Evolutionary conservation across 2,797 vertebrate species (phyloP), one percentile per base, ranked within the genome.

Genomic region (Gorsachius magnificus): DNA sequence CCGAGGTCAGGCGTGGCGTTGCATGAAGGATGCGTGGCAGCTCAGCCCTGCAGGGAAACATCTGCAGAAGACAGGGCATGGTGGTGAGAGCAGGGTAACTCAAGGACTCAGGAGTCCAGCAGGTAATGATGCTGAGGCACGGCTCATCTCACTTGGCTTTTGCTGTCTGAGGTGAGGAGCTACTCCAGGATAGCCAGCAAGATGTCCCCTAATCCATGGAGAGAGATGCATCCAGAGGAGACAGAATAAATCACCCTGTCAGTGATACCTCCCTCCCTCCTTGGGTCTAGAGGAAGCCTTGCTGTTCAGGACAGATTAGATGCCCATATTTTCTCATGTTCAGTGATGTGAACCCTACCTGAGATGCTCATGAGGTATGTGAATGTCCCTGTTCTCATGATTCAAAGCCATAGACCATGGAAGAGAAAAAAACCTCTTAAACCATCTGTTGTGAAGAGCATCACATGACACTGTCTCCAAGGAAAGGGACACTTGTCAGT

Each of bases 1-100:
- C 60, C 3, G 7, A 66, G 51, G 35, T 76, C 43, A 58, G 38
- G 43, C 0, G 0, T 54, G n/a, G 10, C 3, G 0, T 14, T 80
- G 31, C 46, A n/a, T 2, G 3, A 58, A 51, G 38, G 22, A n/a
- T 45, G 21, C 56, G 14, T 2, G 5, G 24, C 53, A 56, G 43
- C 36, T 71, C 33, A 36, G 19, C 33, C 28, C n/a, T 48, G 20
- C 50, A 71, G 43, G 16, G 15, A 88, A 80, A 45, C 14, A 66
- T 25, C 17, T 78, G 58, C 56, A 33, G 36, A 82, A 66, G 22
- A 38, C 38, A n/a, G 25, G 50, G 5, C 0, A 0, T 36, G 33
- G 22, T 74, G 24, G 11, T 56, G 45, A 54, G 13, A 60, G 5
- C 6, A 22, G 41, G 24, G n/a, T 48, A 38, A 36, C 38, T 13